Evolutionary conservation across 2,113 vertebrate species (phyloP).

Genomic region (human (Homo sapiens)): GRCh38 chr6:147871501-147872000

Average conservation of each 20-base stretch:
- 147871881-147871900: conserved; percentile 31
- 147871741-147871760: neutral
- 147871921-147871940: neutral
- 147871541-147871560: neutral
- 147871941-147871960: neutral
- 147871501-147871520: neutral
- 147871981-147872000: conserved; percentile 26
- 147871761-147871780: neutral
- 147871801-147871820: conserved; percentile 11
- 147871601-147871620: neutral
- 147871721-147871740: neutral
- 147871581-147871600: neutral
- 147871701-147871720: neutral
- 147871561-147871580: neutral
- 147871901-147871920: neutral
- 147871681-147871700: neutral
- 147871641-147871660: neutral
- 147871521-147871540: neutral
- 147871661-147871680: neutral
- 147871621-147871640: neutral
- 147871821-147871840: neutral
- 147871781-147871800: neutral
- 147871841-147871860: neutral
- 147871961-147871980: conserved; percentile 39
- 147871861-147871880: neutral